phyloP scores from a whole-genome alignment of 2,113 vertebrate species.

The Aphyosemion australe region DNA sequence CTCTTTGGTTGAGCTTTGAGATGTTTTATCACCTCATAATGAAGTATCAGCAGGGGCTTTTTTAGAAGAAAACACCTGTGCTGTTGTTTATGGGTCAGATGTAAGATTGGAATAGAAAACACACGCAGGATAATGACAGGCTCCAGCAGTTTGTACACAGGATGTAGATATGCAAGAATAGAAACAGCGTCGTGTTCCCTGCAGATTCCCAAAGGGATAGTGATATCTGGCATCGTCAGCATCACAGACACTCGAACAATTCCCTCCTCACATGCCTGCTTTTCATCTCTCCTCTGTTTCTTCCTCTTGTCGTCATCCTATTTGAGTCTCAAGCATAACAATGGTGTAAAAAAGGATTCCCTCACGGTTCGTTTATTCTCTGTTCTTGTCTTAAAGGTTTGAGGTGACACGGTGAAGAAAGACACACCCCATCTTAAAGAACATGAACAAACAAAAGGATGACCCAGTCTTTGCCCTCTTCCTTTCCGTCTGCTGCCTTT shows the following conservation, averaged over 20 bases:
- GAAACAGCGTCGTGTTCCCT: slow-evolving; percentile 37
- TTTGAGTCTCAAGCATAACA: slow-evolving; percentile 1
- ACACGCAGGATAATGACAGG: slow-evolving; percentile 18
- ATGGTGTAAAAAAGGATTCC: not conserved
- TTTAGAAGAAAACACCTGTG: not conserved
- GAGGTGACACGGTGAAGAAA: not conserved
- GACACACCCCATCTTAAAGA: slow-evolving; percentile 1
- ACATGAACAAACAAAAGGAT: not conserved
- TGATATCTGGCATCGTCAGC: slow-evolving; percentile 51
- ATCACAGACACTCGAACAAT: slow-evolving; percentile 26
- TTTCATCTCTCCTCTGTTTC: slow-evolving; percentile 1
- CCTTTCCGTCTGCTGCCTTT: slow-evolving; percentile 1
- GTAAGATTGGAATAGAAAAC: not conserved
- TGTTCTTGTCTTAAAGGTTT: not conserved
- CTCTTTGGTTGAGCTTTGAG: not conserved
- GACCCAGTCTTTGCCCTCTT: not conserved
- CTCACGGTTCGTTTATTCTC: not conserved
- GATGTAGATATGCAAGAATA: slow-evolving; percentile 55
- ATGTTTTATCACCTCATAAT: slow-evolving; percentile 5
- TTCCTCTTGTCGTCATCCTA: slow-evolving; percentile 3
- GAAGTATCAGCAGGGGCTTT: not conserved
- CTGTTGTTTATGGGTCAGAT: slow-evolving; percentile 6
- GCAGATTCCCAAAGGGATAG: slow-evolving; percentile 41
- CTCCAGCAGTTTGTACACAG: slow-evolving; percentile 35
- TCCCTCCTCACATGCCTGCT: slow-evolving; percentile 33